Conservation (phyloP, 1,140 invertebrate species). For the Cherax quadricarinatus region DNA sequence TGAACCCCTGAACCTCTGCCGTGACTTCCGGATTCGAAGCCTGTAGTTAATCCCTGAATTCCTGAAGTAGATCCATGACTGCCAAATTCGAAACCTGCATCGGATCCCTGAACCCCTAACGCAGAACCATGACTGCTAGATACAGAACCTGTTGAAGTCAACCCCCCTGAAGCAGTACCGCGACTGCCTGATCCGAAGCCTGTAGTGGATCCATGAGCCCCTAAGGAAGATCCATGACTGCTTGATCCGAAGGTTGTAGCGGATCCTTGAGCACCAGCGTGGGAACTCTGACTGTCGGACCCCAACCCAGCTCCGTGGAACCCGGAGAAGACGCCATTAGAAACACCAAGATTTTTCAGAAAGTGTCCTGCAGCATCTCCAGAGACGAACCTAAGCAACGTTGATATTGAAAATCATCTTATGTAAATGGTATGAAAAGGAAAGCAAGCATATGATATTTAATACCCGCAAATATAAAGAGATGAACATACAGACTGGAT, state of each 20-base stretch:
- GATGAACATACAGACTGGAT: too few species aligned
- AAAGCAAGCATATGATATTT: too few species aligned
- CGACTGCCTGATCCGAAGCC: background rate
- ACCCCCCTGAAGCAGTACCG: background rate
- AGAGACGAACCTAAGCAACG: background rate
- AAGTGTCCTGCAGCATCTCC: background rate
- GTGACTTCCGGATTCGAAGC: background rate
- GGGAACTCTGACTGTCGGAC: background rate
- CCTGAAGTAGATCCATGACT: background rate
- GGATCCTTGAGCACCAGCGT: background rate
- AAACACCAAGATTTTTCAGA: background rate
- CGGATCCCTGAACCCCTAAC: too few species aligned
- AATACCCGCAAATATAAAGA: too few species aligned
- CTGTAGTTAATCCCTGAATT: background rate
- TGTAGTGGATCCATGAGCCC: background rate
- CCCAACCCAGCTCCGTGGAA: background rate
- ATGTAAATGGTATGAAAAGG: too few species aligned
- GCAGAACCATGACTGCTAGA: background rate
- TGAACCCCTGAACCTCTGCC: background rate
- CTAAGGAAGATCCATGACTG: background rate
- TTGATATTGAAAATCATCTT: background rate
- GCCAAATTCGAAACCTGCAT: too few species aligned
- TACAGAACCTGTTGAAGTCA: background rate
- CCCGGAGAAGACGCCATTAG: background rate
- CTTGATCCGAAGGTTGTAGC: background rate